Evolutionary conservation across 64 coral and sea anemone species (phyloP), one percentile per base, ranked within the genome.

Genomic region (Porites australiensis): DNA sequence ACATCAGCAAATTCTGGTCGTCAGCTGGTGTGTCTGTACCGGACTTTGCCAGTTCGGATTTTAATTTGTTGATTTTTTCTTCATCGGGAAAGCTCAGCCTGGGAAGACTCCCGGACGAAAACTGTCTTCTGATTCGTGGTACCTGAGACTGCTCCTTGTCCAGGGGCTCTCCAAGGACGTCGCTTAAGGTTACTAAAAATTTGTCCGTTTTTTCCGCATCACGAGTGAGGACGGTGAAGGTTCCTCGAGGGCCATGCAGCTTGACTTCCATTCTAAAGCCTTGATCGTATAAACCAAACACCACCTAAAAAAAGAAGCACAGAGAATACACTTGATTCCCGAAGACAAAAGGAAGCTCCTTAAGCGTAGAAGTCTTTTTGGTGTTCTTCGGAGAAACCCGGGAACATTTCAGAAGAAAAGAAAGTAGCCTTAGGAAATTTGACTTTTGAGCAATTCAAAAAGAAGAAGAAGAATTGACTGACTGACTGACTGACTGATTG

Each of bases 221-320:
- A 57, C 96, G 96, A 13, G 96, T 95, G 16, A 98, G 86, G 19
- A 98, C 93, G 0, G 94, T 98, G 75, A 96, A 98, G 0, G 96
- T 98, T 18, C 98, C 94, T 87, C 81, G 89, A 15, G 98, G 87
- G 0, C 94, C 94, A 57, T 96, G 91, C 7, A 77, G 64, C 62
- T 92, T 89, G 0, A 99, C 94, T 50, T 99, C 98, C 50, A 99
- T 75, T 67, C 98, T 88, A 63, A 99, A 99, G n/a, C 90, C 91
- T 79, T 96, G 94, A 59, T 98, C 94, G 67, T 88, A 98, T 15
- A 98, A 66, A 65, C 97, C 97, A 53, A 93, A 90, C 64, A 96
- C 88, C 5, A 98, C 91, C 58, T 88, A 52, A 8, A 76, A 23
- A 52, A 18, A 58, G 74, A 43, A 11, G 47, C 19, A 44, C 7